Evolutionary conservation across 1,140 invertebrate genomes (phyloP).

Genomic region (Eupeodes corollae): DNA sequence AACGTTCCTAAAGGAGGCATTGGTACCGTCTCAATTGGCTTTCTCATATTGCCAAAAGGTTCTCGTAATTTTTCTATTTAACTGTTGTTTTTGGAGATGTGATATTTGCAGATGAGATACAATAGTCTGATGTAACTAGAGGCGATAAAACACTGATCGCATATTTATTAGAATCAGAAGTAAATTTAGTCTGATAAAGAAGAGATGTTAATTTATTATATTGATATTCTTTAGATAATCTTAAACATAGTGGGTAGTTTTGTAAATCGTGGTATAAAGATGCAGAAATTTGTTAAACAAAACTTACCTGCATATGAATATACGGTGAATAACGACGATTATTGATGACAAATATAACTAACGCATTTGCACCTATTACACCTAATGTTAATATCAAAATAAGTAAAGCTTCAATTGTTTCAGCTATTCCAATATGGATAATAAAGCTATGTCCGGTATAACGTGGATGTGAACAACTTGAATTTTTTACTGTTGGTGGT

Average conservation of each 20-base stretch:
- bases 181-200: too few species aligned
- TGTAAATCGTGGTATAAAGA: too few species aligned
- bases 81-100: too few species aligned
- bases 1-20: too few species aligned
- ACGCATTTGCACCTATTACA: constrained; percentile 61
- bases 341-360: constrained; percentile 73
- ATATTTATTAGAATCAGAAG: too few species aligned
- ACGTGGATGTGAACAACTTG: constrained; percentile 60
- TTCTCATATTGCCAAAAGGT: too few species aligned
- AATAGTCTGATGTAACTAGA: too few species aligned
- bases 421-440: constrained; percentile 50
- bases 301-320: constrained; percentile 67
- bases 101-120: too few species aligned
- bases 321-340: constrained; percentile 68
- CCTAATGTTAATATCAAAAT: constrained; percentile 62
- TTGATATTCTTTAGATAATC: background rate
- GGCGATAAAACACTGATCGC: too few species aligned
- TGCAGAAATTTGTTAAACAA: background rate
- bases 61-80: too few species aligned
- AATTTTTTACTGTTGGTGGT: constrained; percentile 65
- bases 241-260: too few species aligned
- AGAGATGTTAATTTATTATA: background rate
- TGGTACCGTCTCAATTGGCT: too few species aligned
- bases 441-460: constrained; percentile 47
- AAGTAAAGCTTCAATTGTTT: constrained; percentile 59